These are phyloP conservation scores for Eurosta solidaginis DNA, from an alignment of 1,140 invertebrate species.

Conservation along the genomic window DNA sequence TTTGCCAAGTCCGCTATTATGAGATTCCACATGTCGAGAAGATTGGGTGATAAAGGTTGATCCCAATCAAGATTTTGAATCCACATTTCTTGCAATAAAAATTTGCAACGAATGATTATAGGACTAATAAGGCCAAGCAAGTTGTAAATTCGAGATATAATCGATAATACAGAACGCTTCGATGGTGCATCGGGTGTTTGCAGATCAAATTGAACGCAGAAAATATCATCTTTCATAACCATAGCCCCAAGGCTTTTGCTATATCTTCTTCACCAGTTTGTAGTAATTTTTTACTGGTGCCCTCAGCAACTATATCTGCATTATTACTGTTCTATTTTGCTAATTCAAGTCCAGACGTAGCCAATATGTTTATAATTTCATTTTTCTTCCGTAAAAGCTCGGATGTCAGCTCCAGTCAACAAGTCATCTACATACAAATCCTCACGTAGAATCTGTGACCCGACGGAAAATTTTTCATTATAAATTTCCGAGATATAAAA, in stretches of 20 bases:
- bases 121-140: constrained; percentile 25
- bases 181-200: background rate
- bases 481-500: background rate
- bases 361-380: too few relatives aligned
- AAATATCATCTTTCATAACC: constrained; percentile 17
- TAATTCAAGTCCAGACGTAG: too few relatives aligned
- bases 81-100: constrained; percentile 27
- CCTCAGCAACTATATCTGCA: background rate
- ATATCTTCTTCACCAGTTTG: background rate
- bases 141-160: constrained; percentile 6
- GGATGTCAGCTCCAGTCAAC: too few relatives aligned
- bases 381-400: too few relatives aligned
- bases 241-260: constrained; percentile 24
- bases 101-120: constrained; percentile 9
- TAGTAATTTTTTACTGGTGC: background rate
- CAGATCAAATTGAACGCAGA: constrained; percentile 6
- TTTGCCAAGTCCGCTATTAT: background rate
- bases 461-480: background rate
- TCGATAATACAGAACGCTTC: constrained; percentile 1
- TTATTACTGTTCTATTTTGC: constrained; percentile 20
- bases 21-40: background rate
- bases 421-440: background rate
- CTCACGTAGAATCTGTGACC: background rate
- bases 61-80: constrained; percentile 5
- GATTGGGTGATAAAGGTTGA: background rate